Evolutionary conservation across 2,113 vertebrate genomes (phyloP).

Genomic region (Ginglymostoma cirratum): DNA sequence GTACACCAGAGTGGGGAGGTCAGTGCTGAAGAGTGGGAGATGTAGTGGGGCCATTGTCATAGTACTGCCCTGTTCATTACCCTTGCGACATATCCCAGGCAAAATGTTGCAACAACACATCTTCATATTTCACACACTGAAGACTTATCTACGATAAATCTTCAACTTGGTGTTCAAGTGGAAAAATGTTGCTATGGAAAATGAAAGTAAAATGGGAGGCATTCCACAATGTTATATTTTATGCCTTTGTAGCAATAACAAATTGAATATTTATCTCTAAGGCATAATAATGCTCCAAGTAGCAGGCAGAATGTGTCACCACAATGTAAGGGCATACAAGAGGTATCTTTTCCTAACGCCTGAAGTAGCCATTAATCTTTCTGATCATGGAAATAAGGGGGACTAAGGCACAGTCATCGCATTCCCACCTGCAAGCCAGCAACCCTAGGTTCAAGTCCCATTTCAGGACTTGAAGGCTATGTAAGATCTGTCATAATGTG

Average conservation of each 20-base stretch:
- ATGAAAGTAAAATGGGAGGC: background rate
- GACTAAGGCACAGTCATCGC: too few relatives aligned
- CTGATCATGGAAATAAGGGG: background rate
- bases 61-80: background rate
- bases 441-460: too few relatives aligned
- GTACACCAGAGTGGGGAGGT: background rate
- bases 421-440: too few relatives aligned
- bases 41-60: background rate
- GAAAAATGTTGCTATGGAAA: background rate
- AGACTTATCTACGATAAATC: background rate
- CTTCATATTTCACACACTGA: background rate
- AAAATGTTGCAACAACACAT: background rate
- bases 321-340: background rate
- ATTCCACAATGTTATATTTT: background rate
- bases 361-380: background rate
- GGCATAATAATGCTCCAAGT: background rate
- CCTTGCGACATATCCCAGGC: too few relatives aligned
- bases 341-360: background rate
- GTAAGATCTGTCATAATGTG: too few relatives aligned
- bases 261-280: background rate
- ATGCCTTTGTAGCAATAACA: background rate
- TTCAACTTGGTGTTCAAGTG: background rate
- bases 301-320: background rate
- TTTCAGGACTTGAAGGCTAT: too few relatives aligned
- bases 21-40: background rate